Percentiles rank a stretch among this genome's conserved stretches.
Evolutionary conservation across 2,888 invertebrate species (phyloP).

Genomic region (Netelia inedita): DNA sequence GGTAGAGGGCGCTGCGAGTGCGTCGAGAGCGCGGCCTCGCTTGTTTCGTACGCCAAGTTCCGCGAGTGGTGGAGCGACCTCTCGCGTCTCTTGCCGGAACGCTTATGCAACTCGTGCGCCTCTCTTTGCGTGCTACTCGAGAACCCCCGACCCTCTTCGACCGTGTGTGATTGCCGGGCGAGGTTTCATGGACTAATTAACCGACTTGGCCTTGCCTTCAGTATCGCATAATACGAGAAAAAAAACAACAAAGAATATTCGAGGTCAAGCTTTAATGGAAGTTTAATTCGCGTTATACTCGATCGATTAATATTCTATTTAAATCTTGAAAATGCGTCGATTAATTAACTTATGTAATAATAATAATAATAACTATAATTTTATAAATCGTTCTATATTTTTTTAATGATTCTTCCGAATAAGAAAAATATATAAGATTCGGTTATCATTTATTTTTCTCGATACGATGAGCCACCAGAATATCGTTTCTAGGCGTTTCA

Average conservation of each 20-base stretch:
- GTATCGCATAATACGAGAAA: constrained; percentile 36
- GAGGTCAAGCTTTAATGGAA: not conserved
- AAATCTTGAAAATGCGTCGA: no score
- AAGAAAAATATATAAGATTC: not conserved
- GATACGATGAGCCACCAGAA: not conserved
- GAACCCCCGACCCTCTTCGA: not conserved
- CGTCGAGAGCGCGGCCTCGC: constrained; percentile 33
- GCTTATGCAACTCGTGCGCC: constrained; percentile 4
- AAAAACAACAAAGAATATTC: not conserved
- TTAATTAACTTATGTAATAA: no score
- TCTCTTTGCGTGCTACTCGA: constrained; percentile 35
- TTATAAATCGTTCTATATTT: no score
- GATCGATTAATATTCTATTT: no score
- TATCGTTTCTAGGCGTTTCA: constrained; percentile 21
- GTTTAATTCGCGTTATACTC: no score
- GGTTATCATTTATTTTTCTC: not conserved
- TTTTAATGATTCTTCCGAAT: no score
- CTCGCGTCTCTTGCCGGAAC: not conserved
- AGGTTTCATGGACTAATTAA: constrained; percentile 66
- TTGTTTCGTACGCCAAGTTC: constrained; percentile 28
- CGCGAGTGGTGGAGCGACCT: constrained; percentile 16
- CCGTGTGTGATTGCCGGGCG: constrained; percentile 29
- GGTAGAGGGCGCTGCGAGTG: constrained; percentile 9
- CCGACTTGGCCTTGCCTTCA: constrained; percentile 57
- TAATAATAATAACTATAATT: no score